These are phyloP conservation scores for Caranx melampygus DNA, from an alignment of 2,113 vertebrate species.

Conservation along the genomic window DNA sequence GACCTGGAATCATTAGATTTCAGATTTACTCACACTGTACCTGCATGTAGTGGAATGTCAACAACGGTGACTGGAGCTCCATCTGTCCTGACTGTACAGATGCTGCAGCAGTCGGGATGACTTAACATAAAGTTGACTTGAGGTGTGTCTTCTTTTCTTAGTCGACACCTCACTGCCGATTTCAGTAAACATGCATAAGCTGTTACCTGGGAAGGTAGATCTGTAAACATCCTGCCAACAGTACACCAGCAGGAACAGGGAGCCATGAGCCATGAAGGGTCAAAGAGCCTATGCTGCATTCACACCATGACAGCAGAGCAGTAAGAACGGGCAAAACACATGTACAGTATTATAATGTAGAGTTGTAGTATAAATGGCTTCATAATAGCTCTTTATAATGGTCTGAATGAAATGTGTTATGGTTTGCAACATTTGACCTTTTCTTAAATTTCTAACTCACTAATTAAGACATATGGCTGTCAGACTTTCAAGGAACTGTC, in stretches of 20 bases:
- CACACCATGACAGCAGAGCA: constrained; percentile 15
- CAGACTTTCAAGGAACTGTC: neutral
- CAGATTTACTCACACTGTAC: constrained; percentile 32
- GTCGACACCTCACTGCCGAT: constrained; percentile 29
- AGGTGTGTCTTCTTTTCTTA: constrained; percentile 16
- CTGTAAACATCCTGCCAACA: constrained; percentile 66
- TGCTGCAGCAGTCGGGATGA: constrained; percentile 25
- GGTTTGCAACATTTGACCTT: too few relatives aligned
- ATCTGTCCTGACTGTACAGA: constrained; percentile 4
- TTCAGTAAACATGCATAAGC: constrained; percentile 67
- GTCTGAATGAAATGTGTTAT: too few relatives aligned
- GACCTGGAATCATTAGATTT: constrained; percentile 51
- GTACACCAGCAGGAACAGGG: constrained; percentile 35
- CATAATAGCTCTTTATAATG: too few relatives aligned
- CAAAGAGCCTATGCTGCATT: constrained; percentile 36
- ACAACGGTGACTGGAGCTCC: constrained; percentile 9
- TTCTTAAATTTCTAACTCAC: neutral
- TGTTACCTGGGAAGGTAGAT: constrained; percentile 45
- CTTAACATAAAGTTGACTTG: neutral
- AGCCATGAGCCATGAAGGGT: constrained; percentile 19
- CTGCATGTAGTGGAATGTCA: constrained; percentile 57
- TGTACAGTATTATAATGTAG: too few relatives aligned
- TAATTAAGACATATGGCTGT: neutral
- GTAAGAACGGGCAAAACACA: neutral
- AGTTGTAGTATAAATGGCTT: too few relatives aligned